Percentiles rank a stretch among this genome's conserved stretches.
These are phyloP conservation scores for Nasonia vitripennis DNA, from an alignment of 1,140 invertebrate species.

Conservation along the genomic window DNA sequence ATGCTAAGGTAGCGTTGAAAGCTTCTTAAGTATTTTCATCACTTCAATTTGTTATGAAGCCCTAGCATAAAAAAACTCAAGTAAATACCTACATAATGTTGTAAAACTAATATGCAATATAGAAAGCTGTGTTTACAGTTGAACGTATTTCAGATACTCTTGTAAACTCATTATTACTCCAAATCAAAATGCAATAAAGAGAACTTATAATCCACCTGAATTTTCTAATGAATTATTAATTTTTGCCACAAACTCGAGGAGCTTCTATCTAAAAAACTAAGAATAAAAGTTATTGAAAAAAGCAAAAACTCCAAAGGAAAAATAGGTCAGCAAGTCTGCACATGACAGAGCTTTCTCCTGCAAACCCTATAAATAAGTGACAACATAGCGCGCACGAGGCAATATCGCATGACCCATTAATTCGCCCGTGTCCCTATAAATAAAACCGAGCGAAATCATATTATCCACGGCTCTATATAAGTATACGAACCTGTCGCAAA, in stretches of 20 bases:
- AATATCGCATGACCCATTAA: neutral
- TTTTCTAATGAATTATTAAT: no score
- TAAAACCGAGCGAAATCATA: slow-evolving; percentile 1
- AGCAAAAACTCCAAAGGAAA: neutral
- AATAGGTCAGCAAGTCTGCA: neutral
- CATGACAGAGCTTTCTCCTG: neutral
- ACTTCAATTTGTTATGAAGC: slow-evolving; percentile 23
- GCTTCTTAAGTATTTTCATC: slow-evolving; percentile 22
- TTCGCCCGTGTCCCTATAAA: slow-evolving; percentile 11
- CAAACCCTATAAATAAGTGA: slow-evolving; percentile 28
- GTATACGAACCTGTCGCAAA: slow-evolving; percentile 5
- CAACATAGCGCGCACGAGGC: neutral
- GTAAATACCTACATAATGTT: neutral
- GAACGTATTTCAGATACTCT: neutral
- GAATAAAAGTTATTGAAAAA: neutral
- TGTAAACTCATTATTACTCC: neutral
- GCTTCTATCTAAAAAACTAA: no score
- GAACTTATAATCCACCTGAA: no score
- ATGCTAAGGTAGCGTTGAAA: neutral
- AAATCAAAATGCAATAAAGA: neutral
- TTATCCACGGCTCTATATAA: neutral
- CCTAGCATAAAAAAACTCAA: neutral
- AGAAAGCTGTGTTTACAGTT: neutral
- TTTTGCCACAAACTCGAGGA: neutral
- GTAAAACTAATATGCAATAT: neutral